These are phyloP conservation scores for Pluvialis apricaria DNA, from an alignment of 2,113 vertebrate species.

Conservation along the genomic window DNA sequence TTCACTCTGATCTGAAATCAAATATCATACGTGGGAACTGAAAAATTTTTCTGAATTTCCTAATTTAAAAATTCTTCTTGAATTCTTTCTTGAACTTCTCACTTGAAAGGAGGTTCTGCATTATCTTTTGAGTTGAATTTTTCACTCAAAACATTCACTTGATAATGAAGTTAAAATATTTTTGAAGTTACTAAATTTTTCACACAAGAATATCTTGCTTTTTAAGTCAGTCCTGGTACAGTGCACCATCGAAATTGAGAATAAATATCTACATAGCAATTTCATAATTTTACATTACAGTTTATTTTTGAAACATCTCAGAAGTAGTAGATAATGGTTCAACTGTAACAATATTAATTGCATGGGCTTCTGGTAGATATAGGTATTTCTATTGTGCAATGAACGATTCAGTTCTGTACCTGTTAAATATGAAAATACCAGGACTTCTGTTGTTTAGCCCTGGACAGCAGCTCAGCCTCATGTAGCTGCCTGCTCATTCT, in stretches of 20 bases:
- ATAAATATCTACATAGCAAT: not conserved
- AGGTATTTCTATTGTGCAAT: not conserved
- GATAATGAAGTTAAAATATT: not conserved
- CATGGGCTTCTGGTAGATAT: not conserved
- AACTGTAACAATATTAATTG: not conserved
- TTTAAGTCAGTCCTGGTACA: not conserved
- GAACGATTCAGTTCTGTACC: not conserved
- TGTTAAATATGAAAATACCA: not conserved
- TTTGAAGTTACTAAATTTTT: not conserved
- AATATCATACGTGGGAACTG: fast-evolving
- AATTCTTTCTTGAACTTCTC: not conserved
- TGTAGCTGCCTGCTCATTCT: fast-evolving
- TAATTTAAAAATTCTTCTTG: not conserved
- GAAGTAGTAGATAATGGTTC: not conserved
- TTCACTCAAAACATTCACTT: not conserved
- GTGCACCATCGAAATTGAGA: not conserved
- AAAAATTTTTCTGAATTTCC: not conserved
- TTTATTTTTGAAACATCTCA: not conserved
- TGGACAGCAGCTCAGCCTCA: not conserved
- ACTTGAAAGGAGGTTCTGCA: not conserved
- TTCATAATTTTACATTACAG: not conserved
- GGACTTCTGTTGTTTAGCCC: not conserved
- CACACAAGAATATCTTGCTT: not conserved
- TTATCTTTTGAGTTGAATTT: not conserved
- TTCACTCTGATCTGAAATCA: not conserved